Evolutionary conservation across 2,113 vertebrate species (phyloP), one percentile per base, ranked within the genome.

Genomic region (Galeopterus variegatus): DNA sequence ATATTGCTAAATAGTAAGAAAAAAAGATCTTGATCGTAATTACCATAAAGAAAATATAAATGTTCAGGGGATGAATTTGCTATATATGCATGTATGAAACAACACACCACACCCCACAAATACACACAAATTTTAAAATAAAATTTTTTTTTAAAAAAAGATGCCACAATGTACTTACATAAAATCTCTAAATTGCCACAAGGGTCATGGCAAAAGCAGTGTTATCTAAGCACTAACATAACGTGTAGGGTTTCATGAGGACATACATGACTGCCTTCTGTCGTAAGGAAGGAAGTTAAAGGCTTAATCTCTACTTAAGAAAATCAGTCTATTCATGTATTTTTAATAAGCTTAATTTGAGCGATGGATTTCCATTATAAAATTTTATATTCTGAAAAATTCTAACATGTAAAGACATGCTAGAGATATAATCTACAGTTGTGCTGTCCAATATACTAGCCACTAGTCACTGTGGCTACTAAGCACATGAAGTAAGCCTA

Each of bases 331-430:
- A 58, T 4, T n/a, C 48, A 58, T 58, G 31, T 33, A 58, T 80
- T 93, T 93, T 93, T 91, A 93, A 90, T 64, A 88, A 72, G 45
- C 41, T 70, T 28, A 65, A 76, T 85, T 50, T 26, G 48, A 96
- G 54, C 36, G 76, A 70, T 41, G 5, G 23, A 54, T 64, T 88
- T 70, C 36, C 8, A 14, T 73, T 70, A 60, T 12, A 85, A 52
- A 69, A 67, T 72, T 69, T 85, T 79, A 86, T 50, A 48, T 12
- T 54, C 5, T 70, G 90, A 65, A 90, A 21, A 80, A 92, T 48
- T 77, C 91, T 94, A 45, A n/a, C 18, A 70, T 54, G 52, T 8
- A 36, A 86, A 14, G 12, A 73, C 64, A 80, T 1, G 87, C 14
- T 62, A 62, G 23, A 82, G 14, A 21, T 21, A 65, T 14, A 56